Conservation (phyloP, 2,113 vertebrate genomes). For the Psittacara wagleri region DNA sequence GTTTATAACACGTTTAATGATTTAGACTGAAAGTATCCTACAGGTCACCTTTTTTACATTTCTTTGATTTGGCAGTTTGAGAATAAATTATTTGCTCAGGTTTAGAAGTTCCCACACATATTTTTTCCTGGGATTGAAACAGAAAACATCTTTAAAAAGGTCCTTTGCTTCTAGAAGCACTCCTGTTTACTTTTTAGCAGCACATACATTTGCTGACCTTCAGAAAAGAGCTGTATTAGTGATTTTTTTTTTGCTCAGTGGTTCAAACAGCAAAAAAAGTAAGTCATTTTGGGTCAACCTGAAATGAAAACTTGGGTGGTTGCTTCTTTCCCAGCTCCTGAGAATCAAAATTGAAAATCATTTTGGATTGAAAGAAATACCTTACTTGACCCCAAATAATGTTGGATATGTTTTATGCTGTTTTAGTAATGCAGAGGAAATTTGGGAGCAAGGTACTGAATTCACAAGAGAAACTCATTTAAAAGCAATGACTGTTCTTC, state of each 20-base stretch:
- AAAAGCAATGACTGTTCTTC: background rate
- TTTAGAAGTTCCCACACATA: background rate
- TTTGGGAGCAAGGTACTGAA: background rate
- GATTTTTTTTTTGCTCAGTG: background rate
- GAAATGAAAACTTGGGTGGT: background rate
- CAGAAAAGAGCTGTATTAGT: background rate
- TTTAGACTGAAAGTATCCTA: background rate
- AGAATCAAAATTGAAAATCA: background rate
- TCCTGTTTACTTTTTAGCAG: background rate
- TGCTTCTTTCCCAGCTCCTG: background rate
- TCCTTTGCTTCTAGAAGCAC: background rate
- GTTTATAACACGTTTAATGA: background rate
- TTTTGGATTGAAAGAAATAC: background rate
- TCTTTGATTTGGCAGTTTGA: background rate
- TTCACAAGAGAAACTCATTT: background rate
- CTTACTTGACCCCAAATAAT: background rate
- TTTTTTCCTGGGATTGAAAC: background rate
- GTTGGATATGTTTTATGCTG: background rate
- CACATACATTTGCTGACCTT: background rate
- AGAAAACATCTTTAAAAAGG: background rate
- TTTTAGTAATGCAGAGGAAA: background rate
- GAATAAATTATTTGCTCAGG: background rate
- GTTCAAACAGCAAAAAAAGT: background rate
- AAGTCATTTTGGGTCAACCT: background rate
- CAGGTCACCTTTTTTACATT: background rate